Base-by-base conservation (phyloP, 2,888 invertebrate species). In the Eristalis pertinax region DNA sequence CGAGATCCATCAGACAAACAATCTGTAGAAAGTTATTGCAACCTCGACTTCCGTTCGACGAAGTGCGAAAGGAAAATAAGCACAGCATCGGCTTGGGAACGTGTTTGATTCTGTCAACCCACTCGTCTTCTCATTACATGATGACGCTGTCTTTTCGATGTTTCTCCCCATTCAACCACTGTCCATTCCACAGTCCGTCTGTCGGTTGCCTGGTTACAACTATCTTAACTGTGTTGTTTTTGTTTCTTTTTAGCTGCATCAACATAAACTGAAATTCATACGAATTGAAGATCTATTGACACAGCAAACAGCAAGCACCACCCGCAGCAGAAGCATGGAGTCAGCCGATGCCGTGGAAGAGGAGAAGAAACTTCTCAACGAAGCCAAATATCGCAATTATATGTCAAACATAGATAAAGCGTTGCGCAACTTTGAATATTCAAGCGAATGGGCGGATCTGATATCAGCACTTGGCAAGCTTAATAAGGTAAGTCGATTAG, bases 381-480 rank as follows among this genome's bases (percentile, higher is more conserved):
- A 97, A 93, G 95, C 96, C 24, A 97, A 97, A 92, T 97, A 97
- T 93, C 94, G 97, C 90, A 95, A 96, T 94, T 96, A 96, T 92
- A 96, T 96, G 89, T 95, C 95, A 63, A 95, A 96, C 88, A 96
- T 98, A 74, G 98, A 98, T 92, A 97, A 97, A 93, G 97, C 97
- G 19, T 93, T 98, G 87, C 97, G 97, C 91, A 97, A 96, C 92
- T 98, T 98, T 93, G 98, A 98, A 91, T 97, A 96, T 91, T 97
- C 98, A n/a, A 97, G 97, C 90, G 98, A 98, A 95, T 98, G 98
- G 98, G 97, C 98, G 77, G 98, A 98, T 93, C 94, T 98, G 72
- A 98, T 98, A 90, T 96, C 97, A 75, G 97, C 98, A 5, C 93
- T 98, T 41, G 97, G 96, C 69, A 98, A 98, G 93, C 94, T 98